Evolutionary conservation across 2,113 vertebrate genomes (phyloP).

Genomic region (Salvelinus fontinalis): DNA sequence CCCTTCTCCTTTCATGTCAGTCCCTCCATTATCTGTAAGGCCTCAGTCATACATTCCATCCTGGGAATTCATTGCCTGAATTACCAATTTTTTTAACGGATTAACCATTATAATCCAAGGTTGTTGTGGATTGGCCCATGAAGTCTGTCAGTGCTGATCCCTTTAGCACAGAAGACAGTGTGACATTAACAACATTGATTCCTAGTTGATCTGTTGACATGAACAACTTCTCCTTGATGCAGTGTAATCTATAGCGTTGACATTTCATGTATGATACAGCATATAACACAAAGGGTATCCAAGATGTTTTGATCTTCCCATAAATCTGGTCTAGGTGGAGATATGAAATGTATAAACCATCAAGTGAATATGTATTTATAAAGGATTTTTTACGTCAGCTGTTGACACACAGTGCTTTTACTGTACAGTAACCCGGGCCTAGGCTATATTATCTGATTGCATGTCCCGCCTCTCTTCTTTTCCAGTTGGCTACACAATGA

Average conservation of each 20-base stretch:
- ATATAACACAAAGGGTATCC: background rate
- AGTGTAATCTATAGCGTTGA: background rate
- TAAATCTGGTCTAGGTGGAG: background rate
- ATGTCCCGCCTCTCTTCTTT: constrained; percentile 15
- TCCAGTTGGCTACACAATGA: constrained; percentile 98
- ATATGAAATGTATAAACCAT: background rate
- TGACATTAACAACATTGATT: background rate
- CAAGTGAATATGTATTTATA: no score
- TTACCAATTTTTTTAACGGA: no score
- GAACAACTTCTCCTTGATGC: background rate
- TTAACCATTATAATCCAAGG: no score
- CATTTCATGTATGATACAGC: background rate
- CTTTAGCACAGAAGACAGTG: background rate
- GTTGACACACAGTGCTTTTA: background rate
- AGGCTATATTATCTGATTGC: background rate
- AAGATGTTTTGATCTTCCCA: background rate
- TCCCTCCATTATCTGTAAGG: background rate
- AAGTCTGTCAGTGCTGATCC: background rate
- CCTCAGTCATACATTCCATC: background rate
- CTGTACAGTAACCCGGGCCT: no score
- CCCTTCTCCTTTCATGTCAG: background rate
- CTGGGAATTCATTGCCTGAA: no score
- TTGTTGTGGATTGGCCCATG: no score
- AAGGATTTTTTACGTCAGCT: background rate
- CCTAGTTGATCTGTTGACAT: no score